Percentiles rank a stretch among this genome's conserved stretches.
phyloP scores from a whole-genome alignment of 2,888 invertebrate species.

The Luperina nickerlii region DNA sequence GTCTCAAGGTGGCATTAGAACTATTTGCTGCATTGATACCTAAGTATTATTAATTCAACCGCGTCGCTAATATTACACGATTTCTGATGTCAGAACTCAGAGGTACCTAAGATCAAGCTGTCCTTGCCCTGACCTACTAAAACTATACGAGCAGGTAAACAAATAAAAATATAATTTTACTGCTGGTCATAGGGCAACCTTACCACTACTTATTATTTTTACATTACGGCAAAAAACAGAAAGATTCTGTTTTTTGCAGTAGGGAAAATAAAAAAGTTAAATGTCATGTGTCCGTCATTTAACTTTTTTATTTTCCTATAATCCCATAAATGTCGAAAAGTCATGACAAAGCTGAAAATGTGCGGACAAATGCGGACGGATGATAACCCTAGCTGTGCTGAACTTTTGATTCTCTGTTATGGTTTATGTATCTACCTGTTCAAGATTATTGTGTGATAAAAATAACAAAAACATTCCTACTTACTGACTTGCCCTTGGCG shows the following conservation, averaged over 20 bases:
- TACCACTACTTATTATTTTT: background rate
- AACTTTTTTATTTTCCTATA: background rate
- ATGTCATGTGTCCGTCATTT: background rate
- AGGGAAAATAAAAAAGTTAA: background rate
- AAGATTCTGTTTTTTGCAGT: background rate
- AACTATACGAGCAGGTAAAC: constrained; percentile 35
- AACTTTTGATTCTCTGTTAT: constrained; percentile 14
- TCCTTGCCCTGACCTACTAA: constrained; percentile 67
- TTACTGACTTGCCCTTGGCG: background rate
- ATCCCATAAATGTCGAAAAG: background rate
- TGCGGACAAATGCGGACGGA: background rate
- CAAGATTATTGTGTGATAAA: constrained; percentile 1
- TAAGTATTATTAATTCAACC: constrained; percentile 46
- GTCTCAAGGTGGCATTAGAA: constrained; percentile 46
- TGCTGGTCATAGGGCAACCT: background rate
- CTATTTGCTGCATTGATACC: constrained; percentile 38
- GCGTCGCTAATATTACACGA: constrained; percentile 52
- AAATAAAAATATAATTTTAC: constrained; percentile 28
- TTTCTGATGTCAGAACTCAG: constrained; percentile 68
- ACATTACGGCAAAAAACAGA: too few species aligned
- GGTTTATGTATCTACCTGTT: background rate
- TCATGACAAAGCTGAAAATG: background rate
- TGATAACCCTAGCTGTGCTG: constrained; percentile 6
- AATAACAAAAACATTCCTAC: constrained; percentile 10
- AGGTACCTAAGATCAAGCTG: constrained; percentile 37